Conservation (phyloP, 2,888 invertebrate genomes). For the Pandemis corylana region DNA sequence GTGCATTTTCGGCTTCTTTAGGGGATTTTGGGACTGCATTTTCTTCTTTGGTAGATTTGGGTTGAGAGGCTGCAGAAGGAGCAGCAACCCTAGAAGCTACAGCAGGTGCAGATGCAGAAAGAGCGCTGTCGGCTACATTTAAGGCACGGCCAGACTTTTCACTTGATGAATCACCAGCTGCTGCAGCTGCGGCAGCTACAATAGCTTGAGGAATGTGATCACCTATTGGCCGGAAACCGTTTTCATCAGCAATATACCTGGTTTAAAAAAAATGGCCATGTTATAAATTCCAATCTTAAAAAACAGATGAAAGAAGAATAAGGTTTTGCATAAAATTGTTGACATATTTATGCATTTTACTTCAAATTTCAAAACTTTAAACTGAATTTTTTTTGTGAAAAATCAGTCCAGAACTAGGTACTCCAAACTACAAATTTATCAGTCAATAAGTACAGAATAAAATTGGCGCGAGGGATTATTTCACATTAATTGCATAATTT, state of each 20-base stretch:
- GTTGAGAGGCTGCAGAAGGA: conserved; percentile 17
- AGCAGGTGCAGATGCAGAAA: conserved; percentile 41
- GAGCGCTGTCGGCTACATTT: conserved; percentile 51
- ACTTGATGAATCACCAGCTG: conserved; percentile 44
- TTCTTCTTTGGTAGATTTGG: conserved; percentile 20
- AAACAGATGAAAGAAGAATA: no score
- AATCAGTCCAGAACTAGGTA: no score
- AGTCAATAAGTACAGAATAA: no score
- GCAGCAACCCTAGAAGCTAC: conserved; percentile 14
- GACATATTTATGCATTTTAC: no score
- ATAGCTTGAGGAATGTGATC: conserved; percentile 84
- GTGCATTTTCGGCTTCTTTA: conserved; percentile 20
- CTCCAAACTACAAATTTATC: no score
- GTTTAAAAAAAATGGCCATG: conserved; percentile 16
- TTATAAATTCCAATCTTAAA: no score
- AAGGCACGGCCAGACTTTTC: conserved; percentile 62
- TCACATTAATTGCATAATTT: no score
- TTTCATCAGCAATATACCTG: conserved; percentile 89
- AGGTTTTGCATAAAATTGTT: no score
- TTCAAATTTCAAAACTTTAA: no score
- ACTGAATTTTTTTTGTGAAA: no score
- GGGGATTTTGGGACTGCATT: conserved; percentile 24
- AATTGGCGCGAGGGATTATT: no score
- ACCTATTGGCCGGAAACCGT: conserved; percentile 88
- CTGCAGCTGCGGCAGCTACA: conserved; percentile 44